Evolutionary conservation across 2,113 vertebrate species (phyloP).

Genomic region (Chamaetylas fuelleborni): DNA sequence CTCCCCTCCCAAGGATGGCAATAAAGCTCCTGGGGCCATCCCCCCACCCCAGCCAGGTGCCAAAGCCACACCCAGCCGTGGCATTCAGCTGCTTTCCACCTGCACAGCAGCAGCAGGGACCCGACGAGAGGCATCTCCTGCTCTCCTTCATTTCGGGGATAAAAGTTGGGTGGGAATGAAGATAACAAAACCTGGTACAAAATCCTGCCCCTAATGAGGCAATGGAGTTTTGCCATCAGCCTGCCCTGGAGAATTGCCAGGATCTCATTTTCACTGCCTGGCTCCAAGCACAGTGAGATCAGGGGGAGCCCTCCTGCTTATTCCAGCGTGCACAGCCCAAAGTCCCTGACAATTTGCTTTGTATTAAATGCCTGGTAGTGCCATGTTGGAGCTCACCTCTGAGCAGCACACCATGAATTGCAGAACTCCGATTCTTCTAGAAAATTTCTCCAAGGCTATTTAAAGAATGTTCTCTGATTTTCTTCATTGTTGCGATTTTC

Average conservation of each 20-base stretch:
- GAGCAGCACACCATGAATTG: neutral
- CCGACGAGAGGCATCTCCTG: neutral
- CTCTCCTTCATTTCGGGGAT: neutral
- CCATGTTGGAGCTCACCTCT: neutral
- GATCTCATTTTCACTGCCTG: neutral
- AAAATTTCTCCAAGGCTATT: neutral
- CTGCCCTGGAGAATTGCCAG: neutral
- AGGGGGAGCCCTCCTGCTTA: neutral
- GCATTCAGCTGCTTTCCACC: neutral
- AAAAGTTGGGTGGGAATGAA: neutral
- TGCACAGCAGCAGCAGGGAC: fast-evolving
- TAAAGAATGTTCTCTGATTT: neutral
- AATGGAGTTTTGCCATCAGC: neutral
- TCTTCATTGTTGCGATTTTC: neutral
- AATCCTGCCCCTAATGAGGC: neutral
- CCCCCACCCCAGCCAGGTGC: neutral
- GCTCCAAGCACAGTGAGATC: neutral
- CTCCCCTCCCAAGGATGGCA: neutral
- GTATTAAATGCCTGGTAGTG: neutral
- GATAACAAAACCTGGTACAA: neutral
- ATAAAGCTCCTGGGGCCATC: neutral
- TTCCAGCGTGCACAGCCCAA: neutral
- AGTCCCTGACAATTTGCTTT: neutral
- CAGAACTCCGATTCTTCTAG: neutral
- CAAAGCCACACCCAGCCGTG: neutral